These are phyloP conservation scores for Xiphias gladius DNA, from an alignment of 2,113 vertebrate genomes.

Conservation along the genomic window DNA sequence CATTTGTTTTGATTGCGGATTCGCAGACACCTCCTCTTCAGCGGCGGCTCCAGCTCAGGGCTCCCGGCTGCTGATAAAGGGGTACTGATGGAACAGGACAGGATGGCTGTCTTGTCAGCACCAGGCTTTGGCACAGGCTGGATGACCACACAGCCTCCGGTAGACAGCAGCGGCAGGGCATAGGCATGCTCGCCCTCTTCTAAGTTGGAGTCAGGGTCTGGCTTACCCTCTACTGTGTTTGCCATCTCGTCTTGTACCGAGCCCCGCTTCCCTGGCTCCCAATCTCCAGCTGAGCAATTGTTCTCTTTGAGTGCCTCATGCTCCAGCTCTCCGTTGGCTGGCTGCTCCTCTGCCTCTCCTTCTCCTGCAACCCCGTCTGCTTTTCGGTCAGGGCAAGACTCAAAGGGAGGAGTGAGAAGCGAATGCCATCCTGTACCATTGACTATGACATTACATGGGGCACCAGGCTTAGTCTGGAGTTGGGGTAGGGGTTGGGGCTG, in stretches of 20 bases:
- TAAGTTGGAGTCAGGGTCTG: conserved; percentile 88
- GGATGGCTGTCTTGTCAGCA: conserved; percentile 91
- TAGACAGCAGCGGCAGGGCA: conserved; percentile 93
- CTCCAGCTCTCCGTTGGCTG: conserved; percentile 87
- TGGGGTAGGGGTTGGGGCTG: conserved; percentile 79
- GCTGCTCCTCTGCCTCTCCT: conserved; percentile 39
- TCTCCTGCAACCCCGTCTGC: conserved; percentile 51
- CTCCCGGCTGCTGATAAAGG: conserved; percentile 92
- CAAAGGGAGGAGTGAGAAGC: conserved; percentile 61
- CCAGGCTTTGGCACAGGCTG: conserved; percentile 98
- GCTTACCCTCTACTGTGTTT: conserved; percentile 84
- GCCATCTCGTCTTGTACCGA: conserved; percentile 86
- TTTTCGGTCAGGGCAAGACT: conserved; percentile 67
- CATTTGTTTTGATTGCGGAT: conserved; percentile 99
- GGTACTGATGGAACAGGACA: conserved; percentile 91
- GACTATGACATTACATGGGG: conserved; percentile 97
- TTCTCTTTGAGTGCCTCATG: conserved; percentile 98
- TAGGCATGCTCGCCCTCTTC: conserved; percentile 97
- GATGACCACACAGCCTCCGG: conserved; percentile 94
- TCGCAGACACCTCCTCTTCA: conserved; percentile 99
- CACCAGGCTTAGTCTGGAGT: conserved; percentile 77
- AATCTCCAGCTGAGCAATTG: conserved; percentile 90
- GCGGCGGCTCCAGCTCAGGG: conserved; percentile 95
- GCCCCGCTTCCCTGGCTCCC: conserved; percentile 89
- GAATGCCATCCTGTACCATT: conserved; percentile 89